These are phyloP conservation scores for Drosophila anomalata DNA, from an alignment of 2,888 invertebrate species.

Conservation along the genomic window DNA sequence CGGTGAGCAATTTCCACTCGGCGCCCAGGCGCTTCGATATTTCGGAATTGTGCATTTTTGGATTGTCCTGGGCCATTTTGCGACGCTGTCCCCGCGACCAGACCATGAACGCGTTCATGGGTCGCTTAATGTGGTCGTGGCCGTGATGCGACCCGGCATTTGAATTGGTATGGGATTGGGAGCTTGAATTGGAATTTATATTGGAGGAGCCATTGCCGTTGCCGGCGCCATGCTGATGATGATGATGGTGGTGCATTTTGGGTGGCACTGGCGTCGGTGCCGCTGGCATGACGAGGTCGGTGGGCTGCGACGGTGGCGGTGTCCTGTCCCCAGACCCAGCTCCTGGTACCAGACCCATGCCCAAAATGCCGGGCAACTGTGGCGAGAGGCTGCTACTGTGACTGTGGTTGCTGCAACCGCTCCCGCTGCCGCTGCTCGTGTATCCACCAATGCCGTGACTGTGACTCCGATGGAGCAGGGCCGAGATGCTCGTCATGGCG, in stretches of 20 bases:
- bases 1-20: constrained; percentile 96
- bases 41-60: constrained; percentile 95
- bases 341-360: constrained; percentile 46
- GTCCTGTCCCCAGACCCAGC: constrained; percentile 15
- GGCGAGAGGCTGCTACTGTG: constrained; percentile 71
- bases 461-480: constrained; percentile 70
- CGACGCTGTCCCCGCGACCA: constrained; percentile 97
- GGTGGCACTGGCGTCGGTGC: constrained; percentile 28
- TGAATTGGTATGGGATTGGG: constrained; percentile 31
- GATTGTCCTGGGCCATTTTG: constrained; percentile 97
- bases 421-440: constrained; percentile 66
- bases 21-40: constrained; percentile 95
- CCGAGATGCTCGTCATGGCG: constrained; percentile 72
- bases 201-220: constrained; percentile 29
- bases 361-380: constrained; percentile 53
- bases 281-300: constrained; percentile 42
- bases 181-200: constrained; percentile 12
- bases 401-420: constrained; percentile 54
- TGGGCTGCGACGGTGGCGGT: constrained; percentile 53
- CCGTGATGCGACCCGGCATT: constrained; percentile 44
- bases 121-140: constrained; percentile 94
- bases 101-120: constrained; percentile 99
- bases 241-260: constrained; percentile 35
- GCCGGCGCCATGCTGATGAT: constrained; percentile 33
- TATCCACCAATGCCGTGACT: constrained; percentile 61